Base-by-base conservation (phyloP, 35 echinoderm and acorn worm species). In the Strongylocentrotus purpuratus region DNA sequence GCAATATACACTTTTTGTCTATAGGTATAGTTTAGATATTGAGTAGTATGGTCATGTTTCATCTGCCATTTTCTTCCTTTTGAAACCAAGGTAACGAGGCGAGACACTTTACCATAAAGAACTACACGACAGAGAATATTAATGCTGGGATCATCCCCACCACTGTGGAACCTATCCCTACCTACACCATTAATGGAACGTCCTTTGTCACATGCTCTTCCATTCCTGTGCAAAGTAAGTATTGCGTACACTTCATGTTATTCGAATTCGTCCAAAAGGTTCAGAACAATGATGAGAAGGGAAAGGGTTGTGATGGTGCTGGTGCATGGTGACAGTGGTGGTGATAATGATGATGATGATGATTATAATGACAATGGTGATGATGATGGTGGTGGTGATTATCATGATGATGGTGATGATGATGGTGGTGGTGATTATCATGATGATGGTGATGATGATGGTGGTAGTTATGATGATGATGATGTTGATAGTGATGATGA, bases 41-140 rank as follows among this genome's bases (percentile, higher is more conserved):
- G 8, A 25, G 22, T 70, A 4, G 17, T 78, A 8, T 78, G 18
- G n/a, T 78, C 65, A n/a, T 78, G 35, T 41, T 41, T 41, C 35
- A 41, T 41, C 35, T 41, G 35, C 35, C 35, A 41, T 41, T 41
- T 41, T 41, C 1, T 41, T 41, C 35, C 3, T 41, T 41, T 78
- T 78, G 0, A 28, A 78, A 22, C 28, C 22, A 22, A 99, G 98
- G 98, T 46, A 99, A 99, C 65, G 96, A 97, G 88, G 98, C 97
- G 14, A 95, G 98, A 55, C 98, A 99, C 71, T 99, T 99, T 46
- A 96, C 95, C 2, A 85, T 99, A 0, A 99, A 97, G 59, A 96
- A 99, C 85, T 94, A 99, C 88, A 99, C 98, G 22, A 46, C 61
- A 45, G 94, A 94, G 18, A 99, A 99, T 86, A 52, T 95, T 33